Evolutionary conservation across 2,797 vertebrate genomes (phyloP).

Genomic region (Myoxocephalus aenaeus): DNA sequence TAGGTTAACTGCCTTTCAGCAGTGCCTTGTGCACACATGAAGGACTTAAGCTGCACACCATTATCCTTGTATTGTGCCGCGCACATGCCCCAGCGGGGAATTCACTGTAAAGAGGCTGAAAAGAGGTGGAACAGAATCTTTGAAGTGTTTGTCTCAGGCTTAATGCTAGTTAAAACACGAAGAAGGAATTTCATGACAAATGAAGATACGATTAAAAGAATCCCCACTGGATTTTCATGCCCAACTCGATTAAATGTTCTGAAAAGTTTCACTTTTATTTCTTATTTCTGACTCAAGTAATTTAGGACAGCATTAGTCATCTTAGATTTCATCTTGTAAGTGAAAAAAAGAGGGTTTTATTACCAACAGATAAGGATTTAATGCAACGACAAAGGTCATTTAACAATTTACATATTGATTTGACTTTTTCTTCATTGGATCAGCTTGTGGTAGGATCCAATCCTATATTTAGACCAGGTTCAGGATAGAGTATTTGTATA

Average conservation of each 20-base stretch:
- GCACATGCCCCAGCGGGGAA: constrained; percentile 10
- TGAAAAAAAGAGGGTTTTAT: too few species aligned
- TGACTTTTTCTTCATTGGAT: background rate
- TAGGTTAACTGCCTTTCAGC: constrained; percentile 37
- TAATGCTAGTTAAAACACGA: constrained; percentile 11
- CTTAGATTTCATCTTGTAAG: too few species aligned
- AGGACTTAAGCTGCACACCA: constrained; percentile 15
- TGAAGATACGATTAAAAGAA: background rate
- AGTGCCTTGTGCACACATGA: constrained; percentile 34
- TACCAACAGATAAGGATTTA: background rate
- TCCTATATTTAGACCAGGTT: background rate
- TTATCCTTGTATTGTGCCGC: constrained; percentile 24
- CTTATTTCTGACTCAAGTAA: background rate
- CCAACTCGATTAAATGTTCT: background rate
- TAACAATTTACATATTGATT: background rate
- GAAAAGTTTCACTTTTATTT: background rate
- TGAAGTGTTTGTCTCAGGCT: constrained; percentile 1
- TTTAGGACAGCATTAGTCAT: background rate
- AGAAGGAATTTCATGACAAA: constrained; percentile 3
- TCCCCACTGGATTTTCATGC: background rate
- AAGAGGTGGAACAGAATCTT: constrained; percentile 8
- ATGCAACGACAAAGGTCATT: background rate
- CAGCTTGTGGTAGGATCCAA: background rate
- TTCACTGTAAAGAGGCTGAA: constrained; percentile 1
- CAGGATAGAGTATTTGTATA: background rate